Base-by-base conservation (phyloP, 1,140 invertebrate genomes). In the Solen grandis region DNA sequence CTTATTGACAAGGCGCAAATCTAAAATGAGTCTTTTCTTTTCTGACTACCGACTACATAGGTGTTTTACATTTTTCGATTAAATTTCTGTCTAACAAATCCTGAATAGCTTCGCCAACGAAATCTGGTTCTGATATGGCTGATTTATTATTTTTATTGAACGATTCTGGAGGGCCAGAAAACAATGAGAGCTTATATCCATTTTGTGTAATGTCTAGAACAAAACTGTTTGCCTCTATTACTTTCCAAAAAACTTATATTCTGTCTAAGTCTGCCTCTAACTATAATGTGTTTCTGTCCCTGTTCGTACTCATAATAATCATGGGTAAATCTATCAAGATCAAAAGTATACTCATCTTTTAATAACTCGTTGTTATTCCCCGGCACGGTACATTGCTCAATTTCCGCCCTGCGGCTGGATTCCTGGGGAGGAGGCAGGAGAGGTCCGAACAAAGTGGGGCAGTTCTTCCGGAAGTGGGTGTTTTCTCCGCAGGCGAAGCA, bases 101-200 rank as follows among this genome's bases (percentile, higher is more conserved):
- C 41, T 41, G 50, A 10, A 70, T 79, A 5, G 54, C 63, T 35
- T 46, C 55, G 25, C 5, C 16, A 14, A 77, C 74, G 54, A 77
- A 77, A 22, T 66, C 54, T n/a, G 60, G 2, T 35, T 79, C 2
- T 33, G 3, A 5, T 22, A 57, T 22, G 2, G 63, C 52, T 33
- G 70, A 73, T 36, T 60, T 73, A 19, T 73, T 73, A 60, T 73
- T 73, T 35, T 35, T 70, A 3, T 16, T 38, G 54, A 31, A 29
- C 10, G 13, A 19, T 33, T 8, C 13, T 22, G 27, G 22, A 36
- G 63, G 76, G n/a, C 16, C 13, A 2, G 76, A 36, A 60, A 31
- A 69, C 22, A 79, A 41, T 36, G 76, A 65, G 1, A 77, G 19
- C 16, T 76, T 76, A 66, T 77, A 65, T 25, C 60, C 74, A 50